Evolutionary conservation across 2,888 invertebrate species (phyloP).

Genomic region (Falcaria lacertinaria): DNA sequence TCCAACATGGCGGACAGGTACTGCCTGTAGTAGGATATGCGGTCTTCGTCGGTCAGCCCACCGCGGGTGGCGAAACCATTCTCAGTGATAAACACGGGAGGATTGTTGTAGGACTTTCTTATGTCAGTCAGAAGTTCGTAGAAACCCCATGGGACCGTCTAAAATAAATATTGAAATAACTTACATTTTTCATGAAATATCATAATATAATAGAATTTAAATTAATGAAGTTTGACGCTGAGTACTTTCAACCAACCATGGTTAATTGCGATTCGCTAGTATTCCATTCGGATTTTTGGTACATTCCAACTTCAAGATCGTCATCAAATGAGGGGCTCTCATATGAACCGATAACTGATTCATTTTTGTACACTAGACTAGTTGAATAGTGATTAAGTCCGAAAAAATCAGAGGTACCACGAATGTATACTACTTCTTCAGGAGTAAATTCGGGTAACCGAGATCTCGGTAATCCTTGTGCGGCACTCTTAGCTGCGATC

Average conservation of each 20-base stretch:
- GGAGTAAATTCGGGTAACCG: slow-evolving; percentile 79
- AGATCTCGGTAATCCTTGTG: slow-evolving; percentile 77
- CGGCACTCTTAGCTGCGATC: slow-evolving; percentile 74
- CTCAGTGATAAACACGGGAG: slow-evolving; percentile 76
- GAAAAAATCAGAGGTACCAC: slow-evolving; percentile 82
- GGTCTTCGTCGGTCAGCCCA: slow-evolving; percentile 54
- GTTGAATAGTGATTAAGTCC: slow-evolving; percentile 85
- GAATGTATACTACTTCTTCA: slow-evolving; percentile 80
- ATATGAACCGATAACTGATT: slow-evolving; percentile 20
- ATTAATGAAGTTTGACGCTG: background rate
- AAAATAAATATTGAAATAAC: slow-evolving; percentile 3
- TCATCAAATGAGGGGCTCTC: slow-evolving; percentile 30
- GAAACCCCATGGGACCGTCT: slow-evolving; percentile 79
- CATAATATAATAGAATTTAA: background rate
- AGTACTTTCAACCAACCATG: slow-evolving; percentile 11
- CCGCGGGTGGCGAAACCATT: slow-evolving; percentile 59
- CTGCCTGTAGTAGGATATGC: slow-evolving; percentile 47
- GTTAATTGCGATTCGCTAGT: slow-evolving; percentile 13
- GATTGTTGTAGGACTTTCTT: slow-evolving; percentile 66
- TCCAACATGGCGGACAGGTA: slow-evolving; percentile 54
- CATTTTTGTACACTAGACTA: slow-evolving; percentile 51
- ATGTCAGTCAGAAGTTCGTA: slow-evolving; percentile 71
- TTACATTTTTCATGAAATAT: background rate
- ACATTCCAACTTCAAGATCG: slow-evolving; percentile 23
- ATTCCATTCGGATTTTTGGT: slow-evolving; percentile 19